A percentile compares a stretch with the other conserved stretches of the same genome.
These are phyloP conservation scores for Tetanocera ferruginea DNA, from an alignment of 2,888 invertebrate species.

Conservation along the genomic window DNA sequence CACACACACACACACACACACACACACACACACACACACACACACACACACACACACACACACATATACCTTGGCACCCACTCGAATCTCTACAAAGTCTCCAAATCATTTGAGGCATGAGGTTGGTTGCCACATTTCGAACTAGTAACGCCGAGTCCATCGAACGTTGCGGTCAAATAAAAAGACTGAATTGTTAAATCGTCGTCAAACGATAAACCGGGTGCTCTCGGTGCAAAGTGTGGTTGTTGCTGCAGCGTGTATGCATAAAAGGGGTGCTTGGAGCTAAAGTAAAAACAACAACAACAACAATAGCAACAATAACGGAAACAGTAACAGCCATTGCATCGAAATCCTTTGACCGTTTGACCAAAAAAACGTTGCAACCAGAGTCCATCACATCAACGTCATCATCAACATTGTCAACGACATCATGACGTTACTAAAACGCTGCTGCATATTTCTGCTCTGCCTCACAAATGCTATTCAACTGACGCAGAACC, in stretches of 20 bases:
- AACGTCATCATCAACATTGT: not conserved
- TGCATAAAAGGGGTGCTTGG: not conserved
- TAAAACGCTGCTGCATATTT: not conserved
- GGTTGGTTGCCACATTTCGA: not conserved
- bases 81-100: conserved; percentile 49
- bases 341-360: not conserved
- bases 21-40: conserved; percentile 13
- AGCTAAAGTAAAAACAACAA: conserved; percentile 11
- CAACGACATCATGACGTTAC: not conserved
- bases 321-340: conserved; percentile 14
- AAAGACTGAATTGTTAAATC: not conserved
- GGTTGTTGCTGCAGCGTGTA: not conserved
- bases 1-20: conserved; percentile 14
- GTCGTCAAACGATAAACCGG: conserved; percentile 1
- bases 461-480: conserved; percentile 22
- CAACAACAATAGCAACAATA: conserved; percentile 33
- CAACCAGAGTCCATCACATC: not conserved
- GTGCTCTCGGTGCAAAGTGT: not conserved
- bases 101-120: conserved; percentile 20
- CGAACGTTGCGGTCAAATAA: conserved; percentile 18
- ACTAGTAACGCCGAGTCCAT: conserved; percentile 24
- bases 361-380: no score
- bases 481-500: not conserved
- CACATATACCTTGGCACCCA: conserved; percentile 12
- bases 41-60: not conserved